Base-by-base conservation (phyloP, 2,888 invertebrate genomes). In the Ennomos erosarius region DNA sequence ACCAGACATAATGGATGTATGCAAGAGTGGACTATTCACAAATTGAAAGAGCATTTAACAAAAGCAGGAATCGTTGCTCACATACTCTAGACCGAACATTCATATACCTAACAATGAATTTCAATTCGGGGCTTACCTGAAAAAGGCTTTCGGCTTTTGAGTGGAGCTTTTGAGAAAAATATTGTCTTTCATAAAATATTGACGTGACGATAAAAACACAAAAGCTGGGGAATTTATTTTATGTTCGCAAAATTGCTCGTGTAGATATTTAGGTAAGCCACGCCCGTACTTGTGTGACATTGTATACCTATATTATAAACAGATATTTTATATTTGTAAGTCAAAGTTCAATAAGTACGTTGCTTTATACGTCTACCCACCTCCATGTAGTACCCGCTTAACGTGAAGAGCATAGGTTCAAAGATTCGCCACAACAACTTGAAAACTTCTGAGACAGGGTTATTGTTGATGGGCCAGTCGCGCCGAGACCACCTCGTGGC, bases 351-450 rank as follows among this genome's bases (percentile, higher is more conserved):
- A 16, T 16, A 16, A n/a, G n/a, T 16, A 16, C 26, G 6, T 26
- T 6, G 26, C 26, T 26, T 26, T 26, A 2, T 16, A 26, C 3
- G 26, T 26, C 26, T 26, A 71, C 68, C 74, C 78, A 90, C 90
- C 74, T 90, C 87, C 48, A 91, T 76, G 69, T 81, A 90, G 70
- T 90, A 90, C 54, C 90, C 91, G 66, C 90, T 90, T 3, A 90
- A 78, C 5, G 90, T 87, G 64, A 92, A 92, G 0, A 92, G 84
- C 87, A 90, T 88, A 1, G 91, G 89, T 62, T 91, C 90, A 40
- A 88, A 85, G 63, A 92, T 81, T 57, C 82, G 80, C 90, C 91
- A 92, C 1, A 88, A 77, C 2, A 90, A 73, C 52, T 87, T 89
- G 71, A 84, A 91, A 9, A 88, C 85, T 59, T 88, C 87, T 16